phyloP scores from a whole-genome alignment of 1,140 invertebrate species.

The Musca vetustissima region DNA sequence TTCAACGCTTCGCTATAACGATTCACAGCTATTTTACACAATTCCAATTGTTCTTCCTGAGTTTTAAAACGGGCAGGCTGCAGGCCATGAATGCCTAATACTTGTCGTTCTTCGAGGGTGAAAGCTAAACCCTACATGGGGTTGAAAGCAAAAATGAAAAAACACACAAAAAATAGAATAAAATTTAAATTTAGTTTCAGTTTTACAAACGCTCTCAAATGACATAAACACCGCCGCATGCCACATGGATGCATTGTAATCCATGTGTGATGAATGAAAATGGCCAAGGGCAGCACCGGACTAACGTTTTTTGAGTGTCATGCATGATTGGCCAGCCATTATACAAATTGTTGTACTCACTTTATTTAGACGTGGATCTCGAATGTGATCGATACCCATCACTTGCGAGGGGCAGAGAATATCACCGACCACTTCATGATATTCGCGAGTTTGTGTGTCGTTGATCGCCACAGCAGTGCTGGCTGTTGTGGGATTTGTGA shows the following conservation, averaged over 20 bases:
- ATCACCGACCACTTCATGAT: slow-evolving; percentile 67
- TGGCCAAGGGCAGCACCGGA: background rate
- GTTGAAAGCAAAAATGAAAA: slow-evolving; percentile 41
- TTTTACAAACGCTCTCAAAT: background rate
- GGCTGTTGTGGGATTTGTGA: slow-evolving; percentile 30
- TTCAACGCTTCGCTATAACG: slow-evolving; percentile 85
- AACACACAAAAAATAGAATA: background rate
- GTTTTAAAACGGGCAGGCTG: slow-evolving; percentile 90
- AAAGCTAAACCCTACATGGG: slow-evolving; percentile 81
- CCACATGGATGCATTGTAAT: background rate
- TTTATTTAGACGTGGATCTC: slow-evolving; percentile 83
- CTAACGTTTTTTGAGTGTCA: too few relatives aligned
- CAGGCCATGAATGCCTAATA: slow-evolving; percentile 90
- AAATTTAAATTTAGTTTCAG: slow-evolving; percentile 2
- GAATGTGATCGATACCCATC: slow-evolving; percentile 78
- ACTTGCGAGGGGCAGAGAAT: slow-evolving; percentile 65
- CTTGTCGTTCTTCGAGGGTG: slow-evolving; percentile 85
- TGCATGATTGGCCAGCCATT: background rate
- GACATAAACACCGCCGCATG: background rate
- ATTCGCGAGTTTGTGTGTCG: slow-evolving; percentile 47
- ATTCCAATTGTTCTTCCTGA: slow-evolving; percentile 86
- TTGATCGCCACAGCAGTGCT: slow-evolving; percentile 27
- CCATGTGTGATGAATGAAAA: background rate
- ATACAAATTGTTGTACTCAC: slow-evolving; percentile 55
- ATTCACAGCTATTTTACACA: slow-evolving; percentile 84